Base-by-base conservation (phyloP, 2,888 invertebrate species). In the Campoletis raptor region DNA sequence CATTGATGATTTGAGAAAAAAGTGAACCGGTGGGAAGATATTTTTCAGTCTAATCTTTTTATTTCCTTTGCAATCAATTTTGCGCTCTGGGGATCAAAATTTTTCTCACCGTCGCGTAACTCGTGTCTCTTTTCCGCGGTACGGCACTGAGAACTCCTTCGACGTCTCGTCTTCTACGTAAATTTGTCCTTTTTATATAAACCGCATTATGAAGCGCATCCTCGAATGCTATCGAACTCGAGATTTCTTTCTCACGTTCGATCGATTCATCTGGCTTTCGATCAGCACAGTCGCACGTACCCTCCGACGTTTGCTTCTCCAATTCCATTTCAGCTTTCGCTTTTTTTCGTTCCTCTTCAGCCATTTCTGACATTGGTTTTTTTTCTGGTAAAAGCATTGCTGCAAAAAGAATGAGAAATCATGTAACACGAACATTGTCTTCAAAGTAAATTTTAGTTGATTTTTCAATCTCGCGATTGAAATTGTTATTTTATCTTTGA, bases 191-290 rank as follows among this genome's bases (percentile, higher is more conserved):
- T 91, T 95, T 96, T 3, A 96, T 92, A 91, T 96, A 96, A 78
- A 98, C 96, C 92, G 95, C 95, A 94, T 98, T 98, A 91, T 98
- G 98, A 74, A 98, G 93, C 54, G 96, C 96, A 93, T 98, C 97
- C 94, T 98, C 98, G 92, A 98, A 98, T 37, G 95, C 95, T 70
- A 96, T 97, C 83, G 96, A 95, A 89, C 95, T 95, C 89, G 95
- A 95, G 83, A 95, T 96, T 89, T 96, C 96, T 89, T 95, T 95
- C 90, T 96, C 96, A 89, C 95, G 95, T n/a, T 86, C 86, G 87
- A 94, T 94, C 12, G 92, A 93, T 37, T 94, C 94, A 87, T 94
- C 95, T 42, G 94, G 94, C 73, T 95, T 95, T 15, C 91, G 90
- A 78, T 92, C 91, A 6, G 90, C 72, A 88, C 96, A 95, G 89